Evolutionary conservation across 53 echinoderm and acorn worm genomes (phyloP).

Genomic region (Actinopyga echinites): DNA sequence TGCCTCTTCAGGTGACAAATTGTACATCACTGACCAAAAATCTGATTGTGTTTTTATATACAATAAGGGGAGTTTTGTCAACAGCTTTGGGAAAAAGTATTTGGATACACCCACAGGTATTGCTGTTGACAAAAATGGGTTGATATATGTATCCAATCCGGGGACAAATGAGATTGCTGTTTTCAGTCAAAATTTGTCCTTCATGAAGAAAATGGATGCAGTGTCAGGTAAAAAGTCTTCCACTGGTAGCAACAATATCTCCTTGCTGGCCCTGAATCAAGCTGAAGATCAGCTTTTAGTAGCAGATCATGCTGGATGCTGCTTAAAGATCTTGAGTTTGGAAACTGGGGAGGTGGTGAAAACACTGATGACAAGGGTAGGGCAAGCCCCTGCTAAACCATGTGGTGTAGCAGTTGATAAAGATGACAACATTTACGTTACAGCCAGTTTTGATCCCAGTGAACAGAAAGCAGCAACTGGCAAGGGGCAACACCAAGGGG

Average conservation of each 20-base stretch:
- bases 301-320: background rate
- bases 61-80: constrained; percentile 10
- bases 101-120: constrained; percentile 11
- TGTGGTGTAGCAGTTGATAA: constrained; percentile 18
- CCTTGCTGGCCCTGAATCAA: constrained; percentile 8
- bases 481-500: background rate
- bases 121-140: background rate
- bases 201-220: too few relatives aligned
- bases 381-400: constrained; percentile 19
- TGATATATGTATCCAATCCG: background rate
- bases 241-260: background rate
- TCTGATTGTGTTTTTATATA: constrained; percentile 3
- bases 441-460: background rate
- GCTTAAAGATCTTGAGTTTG: background rate
- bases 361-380: background rate
- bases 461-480: background rate
- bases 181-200: background rate
- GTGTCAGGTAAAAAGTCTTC: background rate
- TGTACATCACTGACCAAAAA: constrained; percentile 9
- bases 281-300: constrained; percentile 17
- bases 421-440: constrained; percentile 35
- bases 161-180: constrained; percentile 1
- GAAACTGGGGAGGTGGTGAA: background rate
- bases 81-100: background rate
- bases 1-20: background rate